Base-by-base conservation (phyloP, 92 coral and sea anemone species). In the Diadumene lineata region DNA sequence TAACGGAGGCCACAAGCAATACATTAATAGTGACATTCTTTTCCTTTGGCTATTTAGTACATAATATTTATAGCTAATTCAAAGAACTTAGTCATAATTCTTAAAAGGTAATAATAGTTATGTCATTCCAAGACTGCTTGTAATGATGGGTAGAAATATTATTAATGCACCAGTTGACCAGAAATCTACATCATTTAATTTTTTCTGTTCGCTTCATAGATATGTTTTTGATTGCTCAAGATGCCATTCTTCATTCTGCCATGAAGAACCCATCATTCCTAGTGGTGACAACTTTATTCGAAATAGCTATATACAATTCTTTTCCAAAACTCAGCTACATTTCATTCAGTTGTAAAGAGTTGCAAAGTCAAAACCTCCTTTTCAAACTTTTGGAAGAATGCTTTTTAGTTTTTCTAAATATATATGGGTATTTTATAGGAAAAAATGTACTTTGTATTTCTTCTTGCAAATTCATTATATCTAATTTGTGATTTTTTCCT, bases 1-100 rank as follows among this genome's bases (percentile, higher is more conserved):
- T 67, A 56, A 67, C 43, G 72, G 72, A 19, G 43, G 72, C 72
- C 18, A 43, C 72, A 67, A 66, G 50, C 70, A 66, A 66, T 66
- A 46, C 21, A 43, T 67, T 30, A 34, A 67, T 48, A 67, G 11
- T 28, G 72, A 67, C 28, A n/a, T n/a, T 34, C 43, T 38, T 67
- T 28, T 67, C 72, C 72, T 67, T 67, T 67, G 72, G 56, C 72
- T 67, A 0, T 67, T 67, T 67, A 67, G 72, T 67, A 17, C 21
- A 67, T 38, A 67, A 67, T 56, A 67, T 67, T 67, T 67, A 67
- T 31, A 67, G n/a, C n/a, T n/a, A n/a, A n/a, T n/a, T n/a, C n/a
- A n/a, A n/a, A n/a, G n/a, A n/a, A n/a, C n/a, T n/a, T n/a, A n/a
- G n/a, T n/a, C n/a, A n/a, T n/a, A n/a, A n/a, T n/a, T n/a, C n/a